Conservation (phyloP, 1,140 invertebrate species). For the Tigriopus japonicus region DNA sequence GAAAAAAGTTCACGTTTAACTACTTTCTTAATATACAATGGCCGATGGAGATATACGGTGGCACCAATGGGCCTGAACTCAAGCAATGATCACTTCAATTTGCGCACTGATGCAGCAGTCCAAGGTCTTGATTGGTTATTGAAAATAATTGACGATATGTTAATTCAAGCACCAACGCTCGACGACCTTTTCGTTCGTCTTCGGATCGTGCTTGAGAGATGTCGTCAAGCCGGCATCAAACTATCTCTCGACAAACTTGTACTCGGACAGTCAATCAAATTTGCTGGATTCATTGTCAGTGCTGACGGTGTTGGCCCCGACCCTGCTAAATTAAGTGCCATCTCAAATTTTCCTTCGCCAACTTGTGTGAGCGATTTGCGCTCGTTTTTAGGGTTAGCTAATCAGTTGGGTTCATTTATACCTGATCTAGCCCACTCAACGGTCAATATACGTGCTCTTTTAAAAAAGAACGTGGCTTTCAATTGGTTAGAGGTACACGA, state of each 20-base stretch:
- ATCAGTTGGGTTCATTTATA: conserved; percentile 3
- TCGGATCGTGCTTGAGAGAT: background rate
- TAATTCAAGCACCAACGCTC: background rate
- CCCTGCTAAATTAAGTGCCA: conserved; percentile 22
- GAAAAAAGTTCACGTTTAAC: background rate
- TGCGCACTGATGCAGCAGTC: background rate
- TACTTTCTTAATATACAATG: background rate
- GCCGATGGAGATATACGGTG: background rate
- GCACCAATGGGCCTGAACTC: background rate
- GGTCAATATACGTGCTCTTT: background rate
- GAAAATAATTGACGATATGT: background rate
- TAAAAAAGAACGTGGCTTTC: background rate
- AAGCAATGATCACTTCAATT: background rate
- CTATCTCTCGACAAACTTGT: background rate
- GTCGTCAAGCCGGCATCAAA: background rate
- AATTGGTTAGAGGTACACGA: background rate
- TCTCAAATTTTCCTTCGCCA: conserved; percentile 19
- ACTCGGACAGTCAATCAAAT: conserved; percentile 19
- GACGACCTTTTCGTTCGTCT: background rate
- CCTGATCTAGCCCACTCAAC: background rate
- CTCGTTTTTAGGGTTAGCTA: background rate
- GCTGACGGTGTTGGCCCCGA: conserved; percentile 21
- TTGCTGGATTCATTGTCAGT: conserved; percentile 24
- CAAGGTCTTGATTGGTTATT: background rate
- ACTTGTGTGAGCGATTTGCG: background rate